Evolutionary conservation across 2,888 invertebrate genomes (phyloP), one percentile per base, ranked within the genome.

Genomic region (Masnerella sp.): DNA sequence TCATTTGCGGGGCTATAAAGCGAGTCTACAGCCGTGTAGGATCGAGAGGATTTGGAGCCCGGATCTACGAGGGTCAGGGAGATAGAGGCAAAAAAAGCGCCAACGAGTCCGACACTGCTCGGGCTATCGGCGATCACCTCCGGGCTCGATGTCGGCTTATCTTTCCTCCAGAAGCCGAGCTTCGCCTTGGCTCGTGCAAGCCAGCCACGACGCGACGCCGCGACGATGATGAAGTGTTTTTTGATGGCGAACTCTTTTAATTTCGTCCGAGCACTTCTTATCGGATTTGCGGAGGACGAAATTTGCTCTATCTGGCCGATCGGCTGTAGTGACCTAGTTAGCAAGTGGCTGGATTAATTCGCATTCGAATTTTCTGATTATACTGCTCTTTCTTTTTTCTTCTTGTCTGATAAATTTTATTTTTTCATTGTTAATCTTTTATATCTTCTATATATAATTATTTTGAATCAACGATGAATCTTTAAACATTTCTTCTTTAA

Each of bases 1-100:
- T 85, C 86, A 86, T 87, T 86, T 86, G 85, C 83, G 85, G 81
- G 85, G 79, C 83, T 79, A 83, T 86, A 86, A 86, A 82, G 77
- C 77, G 77, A 68, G 76, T 75, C 70, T 76, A 36, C 74, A 74
- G 61, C n/a, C n/a, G n/a, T n/a, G n/a, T n/a, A 76, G 76, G 76
- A 75, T 65, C 74, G 74, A 78, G 79, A 81, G 80, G 82, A 81
- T 81, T 82, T 80, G 75, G 80, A 65, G 52, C 22, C 58, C 22
- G 52, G 58, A 71, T 71, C 58, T 62, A 11, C 38, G 40, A 71
- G 58, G 64, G 71, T 71, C 64, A 65, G 64, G 54, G 54, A 74
- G 58, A 69, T 62, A 42, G 59, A 54, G 40, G 36, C 51, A 34
- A 65, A 67, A 61, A 30, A 73, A 67, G 42, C 30, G 20, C 22